Conservation (phyloP, 1,140 invertebrate genomes). For the Drosophila micromelanica region DNA sequence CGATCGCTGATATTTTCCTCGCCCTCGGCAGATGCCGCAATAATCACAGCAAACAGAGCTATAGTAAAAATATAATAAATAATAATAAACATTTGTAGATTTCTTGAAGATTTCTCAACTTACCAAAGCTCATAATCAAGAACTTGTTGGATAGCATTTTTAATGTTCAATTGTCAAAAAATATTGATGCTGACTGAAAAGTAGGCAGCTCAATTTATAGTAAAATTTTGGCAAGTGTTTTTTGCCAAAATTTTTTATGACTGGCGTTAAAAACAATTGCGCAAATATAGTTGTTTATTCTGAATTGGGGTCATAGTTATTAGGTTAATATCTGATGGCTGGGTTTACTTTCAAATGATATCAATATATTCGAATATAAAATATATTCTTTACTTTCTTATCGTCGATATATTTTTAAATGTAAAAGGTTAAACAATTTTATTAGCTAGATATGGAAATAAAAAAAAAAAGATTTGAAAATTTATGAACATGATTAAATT, state of each 20-base stretch:
- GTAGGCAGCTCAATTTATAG: conserved; percentile 57
- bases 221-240: conserved; percentile 23
- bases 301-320: conserved; percentile 14
- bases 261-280: conserved; percentile 48
- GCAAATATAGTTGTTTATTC: conserved; percentile 47
- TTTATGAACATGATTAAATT: too few species aligned
- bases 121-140: conserved; percentile 57
- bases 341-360: not conserved
- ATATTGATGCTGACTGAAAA: conserved; percentile 44
- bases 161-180: conserved; percentile 17
- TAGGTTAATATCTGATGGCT: not conserved
- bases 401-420: too few species aligned
- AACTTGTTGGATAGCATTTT: conserved; percentile 63
- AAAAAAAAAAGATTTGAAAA: too few species aligned
- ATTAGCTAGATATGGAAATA: too few species aligned
- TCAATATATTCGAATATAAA: not conserved
- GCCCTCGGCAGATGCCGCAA: conserved; percentile 29
- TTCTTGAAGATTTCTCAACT: conserved; percentile 12
- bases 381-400: not conserved
- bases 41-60: conserved; percentile 59
- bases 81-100: too few species aligned
- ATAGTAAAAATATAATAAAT: too few species aligned
- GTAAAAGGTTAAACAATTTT: too few species aligned
- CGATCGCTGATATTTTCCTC: conserved; percentile 56
- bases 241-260: conserved; percentile 17